Conservation (phyloP, 2,888 invertebrate species). For the Pachydiplax longipennis region DNA sequence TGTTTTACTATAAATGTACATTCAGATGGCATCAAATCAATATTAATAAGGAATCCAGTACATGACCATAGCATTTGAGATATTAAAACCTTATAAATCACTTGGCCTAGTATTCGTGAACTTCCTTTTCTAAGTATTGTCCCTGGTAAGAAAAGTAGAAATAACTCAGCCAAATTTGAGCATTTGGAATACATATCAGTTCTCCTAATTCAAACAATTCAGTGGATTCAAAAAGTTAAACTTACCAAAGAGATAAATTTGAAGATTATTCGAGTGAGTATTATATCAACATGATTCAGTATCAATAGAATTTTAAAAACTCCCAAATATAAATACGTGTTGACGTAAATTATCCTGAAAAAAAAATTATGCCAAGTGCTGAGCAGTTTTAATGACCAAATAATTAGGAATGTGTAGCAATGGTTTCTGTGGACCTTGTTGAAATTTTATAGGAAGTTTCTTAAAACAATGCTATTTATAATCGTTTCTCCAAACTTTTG, state of each 20-base stretch:
- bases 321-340: neutral
- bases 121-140: neutral
- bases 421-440: neutral
- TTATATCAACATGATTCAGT: too few relatives aligned
- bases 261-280: neutral
- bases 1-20: neutral
- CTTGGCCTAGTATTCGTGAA: neutral
- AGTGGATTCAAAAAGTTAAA: neutral
- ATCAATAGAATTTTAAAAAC: neutral
- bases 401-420: neutral
- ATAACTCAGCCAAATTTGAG: neutral
- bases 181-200: neutral
- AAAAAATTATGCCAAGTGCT: neutral
- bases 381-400: neutral
- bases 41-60: neutral
- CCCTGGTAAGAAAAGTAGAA: too few relatives aligned
- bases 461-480: neutral
- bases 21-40: neutral
- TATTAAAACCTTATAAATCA: neutral
- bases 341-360: neutral
- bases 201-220: neutral
- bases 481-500: neutral
- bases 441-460: neutral
- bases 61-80: neutral
- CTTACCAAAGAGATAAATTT: neutral